Evolutionary conservation across 2,113 vertebrate species (phyloP).

Genomic region (Grus americana): DNA sequence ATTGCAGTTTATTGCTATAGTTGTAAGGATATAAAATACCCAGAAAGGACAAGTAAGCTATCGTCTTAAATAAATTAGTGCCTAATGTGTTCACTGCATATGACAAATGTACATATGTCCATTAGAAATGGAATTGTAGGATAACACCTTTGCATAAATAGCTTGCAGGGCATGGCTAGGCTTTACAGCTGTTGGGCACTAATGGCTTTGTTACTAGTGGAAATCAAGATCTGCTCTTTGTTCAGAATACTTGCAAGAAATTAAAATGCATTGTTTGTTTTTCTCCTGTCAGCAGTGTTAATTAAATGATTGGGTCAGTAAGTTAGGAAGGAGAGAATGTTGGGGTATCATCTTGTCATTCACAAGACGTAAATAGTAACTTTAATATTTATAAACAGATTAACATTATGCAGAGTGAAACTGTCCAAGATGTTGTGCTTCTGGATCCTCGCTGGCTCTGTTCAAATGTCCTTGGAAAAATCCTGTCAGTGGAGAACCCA

Average conservation of each 20-base stretch:
- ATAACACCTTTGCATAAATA: background rate
- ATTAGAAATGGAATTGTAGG: background rate
- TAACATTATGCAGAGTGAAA: constrained; percentile 98
- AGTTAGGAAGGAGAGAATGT: fast-evolving
- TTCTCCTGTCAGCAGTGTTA: background rate
- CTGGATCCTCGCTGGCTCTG: constrained; percentile 97
- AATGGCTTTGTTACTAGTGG: background rate
- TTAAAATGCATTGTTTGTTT: background rate
- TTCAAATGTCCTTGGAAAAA: constrained; percentile 85
- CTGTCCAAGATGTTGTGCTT: constrained; percentile 96
- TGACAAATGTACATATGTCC: background rate
- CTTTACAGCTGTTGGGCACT: background rate
- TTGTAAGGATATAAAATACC: background rate
- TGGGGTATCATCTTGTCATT: background rate
- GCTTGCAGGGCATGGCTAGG: background rate
- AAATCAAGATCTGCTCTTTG: background rate
- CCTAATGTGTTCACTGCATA: background rate
- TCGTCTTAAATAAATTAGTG: background rate
- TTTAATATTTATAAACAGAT: constrained; percentile 80
- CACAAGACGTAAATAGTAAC: background rate
- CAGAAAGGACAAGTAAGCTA: background rate
- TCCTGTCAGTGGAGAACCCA: constrained; percentile 91
- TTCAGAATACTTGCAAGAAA: background rate
- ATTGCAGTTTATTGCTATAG: background rate
- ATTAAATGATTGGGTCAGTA: background rate